A percentile compares a stretch with the other conserved stretches of the same genome.
phyloP scores from a whole-genome alignment of 2,888 invertebrate species.

The Polymixis lichenea region DNA sequence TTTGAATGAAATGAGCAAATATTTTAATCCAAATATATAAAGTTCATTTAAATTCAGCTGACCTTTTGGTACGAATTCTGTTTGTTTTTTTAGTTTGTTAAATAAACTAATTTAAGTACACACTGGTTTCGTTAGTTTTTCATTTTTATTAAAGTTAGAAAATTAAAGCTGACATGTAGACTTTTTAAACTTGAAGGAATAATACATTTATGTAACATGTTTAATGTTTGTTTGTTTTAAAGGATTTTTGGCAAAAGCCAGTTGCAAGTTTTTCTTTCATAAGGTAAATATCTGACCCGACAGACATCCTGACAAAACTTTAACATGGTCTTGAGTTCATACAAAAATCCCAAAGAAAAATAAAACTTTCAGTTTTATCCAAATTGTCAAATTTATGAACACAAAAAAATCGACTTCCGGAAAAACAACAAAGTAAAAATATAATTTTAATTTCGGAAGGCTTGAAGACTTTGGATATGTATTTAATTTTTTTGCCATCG shows the following conservation, averaged over 20 bases:
- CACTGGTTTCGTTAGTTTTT: constrained; percentile 3
- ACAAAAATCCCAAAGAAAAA: not conserved
- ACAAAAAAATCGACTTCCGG: too few relatives aligned
- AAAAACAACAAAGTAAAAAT: too few relatives aligned
- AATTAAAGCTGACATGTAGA: not conserved
- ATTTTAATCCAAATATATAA: constrained; percentile 40
- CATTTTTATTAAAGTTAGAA: constrained; percentile 3
- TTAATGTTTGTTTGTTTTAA: too few relatives aligned
- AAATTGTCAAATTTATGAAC: too few relatives aligned
- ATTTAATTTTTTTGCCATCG: too few relatives aligned
- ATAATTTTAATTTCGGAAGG: too few relatives aligned
- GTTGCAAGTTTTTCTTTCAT: not conserved
- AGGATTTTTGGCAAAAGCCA: not conserved
- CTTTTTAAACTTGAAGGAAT: not conserved
- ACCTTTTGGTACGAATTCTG: constrained; percentile 29
- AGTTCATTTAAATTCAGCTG: constrained; percentile 36
- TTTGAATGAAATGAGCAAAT: constrained; percentile 55
- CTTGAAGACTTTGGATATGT: too few relatives aligned
- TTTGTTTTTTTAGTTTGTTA: constrained; percentile 20
- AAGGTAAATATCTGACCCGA: not conserved
- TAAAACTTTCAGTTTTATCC: not conserved
- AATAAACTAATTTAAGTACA: constrained; percentile 25
- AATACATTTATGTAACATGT: too few relatives aligned
- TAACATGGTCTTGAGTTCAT: not conserved
- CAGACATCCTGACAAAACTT: not conserved